These are phyloP conservation scores for Pocillopora verrucosa DNA, from an alignment of 64 coral and sea anemone species.

Conservation along the genomic window DNA sequence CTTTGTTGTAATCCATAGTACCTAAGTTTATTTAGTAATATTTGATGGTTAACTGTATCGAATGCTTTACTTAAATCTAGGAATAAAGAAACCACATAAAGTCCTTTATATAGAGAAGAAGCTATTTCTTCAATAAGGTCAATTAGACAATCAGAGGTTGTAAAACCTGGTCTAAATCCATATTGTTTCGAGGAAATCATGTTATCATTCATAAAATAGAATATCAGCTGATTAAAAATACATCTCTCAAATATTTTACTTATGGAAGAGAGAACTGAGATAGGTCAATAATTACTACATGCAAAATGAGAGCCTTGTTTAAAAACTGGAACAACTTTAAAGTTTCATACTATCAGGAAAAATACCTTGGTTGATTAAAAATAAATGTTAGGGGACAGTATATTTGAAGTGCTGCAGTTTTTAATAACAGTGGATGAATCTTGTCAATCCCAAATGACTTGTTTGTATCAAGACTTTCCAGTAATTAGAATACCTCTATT, in stretches of 20 bases:
- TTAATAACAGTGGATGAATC: constrained; percentile 44
- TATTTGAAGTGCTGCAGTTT: constrained; percentile 35
- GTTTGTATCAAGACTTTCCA: constrained; percentile 1
- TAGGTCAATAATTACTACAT: no score
- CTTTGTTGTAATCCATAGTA: no score
- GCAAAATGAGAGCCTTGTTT: no score
- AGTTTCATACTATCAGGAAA: constrained; percentile 47
- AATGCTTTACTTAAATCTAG: no score
- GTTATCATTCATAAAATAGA: no score
- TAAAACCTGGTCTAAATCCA: not conserved
- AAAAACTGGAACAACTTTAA: constrained; percentile 34
- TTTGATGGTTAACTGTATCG: no score
- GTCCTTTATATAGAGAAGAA: constrained; percentile 6
- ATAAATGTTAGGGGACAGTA: constrained; percentile 39
- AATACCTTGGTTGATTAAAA: constrained; percentile 39
- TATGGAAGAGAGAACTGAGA: no score
- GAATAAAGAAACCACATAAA: not conserved
- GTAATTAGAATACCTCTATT: constrained; percentile 27
- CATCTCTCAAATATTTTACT: no score
- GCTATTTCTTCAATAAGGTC: constrained; percentile 36
- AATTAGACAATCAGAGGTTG: constrained; percentile 34
- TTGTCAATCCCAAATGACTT: constrained; percentile 26
- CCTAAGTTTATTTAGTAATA: no score
- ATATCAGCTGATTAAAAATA: no score
- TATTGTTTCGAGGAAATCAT: no score